phyloP scores from a whole-genome alignment of 2,113 vertebrate genomes.

The Callopanchax toddi region DNA sequence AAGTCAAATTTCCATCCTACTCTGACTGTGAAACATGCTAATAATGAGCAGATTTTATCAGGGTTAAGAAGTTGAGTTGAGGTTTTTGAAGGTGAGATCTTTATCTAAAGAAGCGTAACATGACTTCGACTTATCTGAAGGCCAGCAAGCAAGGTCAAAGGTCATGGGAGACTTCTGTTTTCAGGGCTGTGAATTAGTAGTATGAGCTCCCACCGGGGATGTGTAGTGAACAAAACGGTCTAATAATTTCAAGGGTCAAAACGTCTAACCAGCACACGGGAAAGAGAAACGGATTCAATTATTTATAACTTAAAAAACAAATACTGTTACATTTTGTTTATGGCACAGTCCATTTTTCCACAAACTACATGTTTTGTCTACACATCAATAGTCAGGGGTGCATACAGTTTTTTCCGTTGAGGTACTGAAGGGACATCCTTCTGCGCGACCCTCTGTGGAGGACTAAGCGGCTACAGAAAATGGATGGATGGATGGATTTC shows the following conservation, averaged over 20 bases:
- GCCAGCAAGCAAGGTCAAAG: slow-evolving; percentile 50
- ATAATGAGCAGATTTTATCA: slow-evolving; percentile 32
- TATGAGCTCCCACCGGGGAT: slow-evolving; percentile 31
- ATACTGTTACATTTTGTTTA: too few relatives aligned
- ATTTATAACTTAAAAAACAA: too few relatives aligned
- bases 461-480: too few relatives aligned
- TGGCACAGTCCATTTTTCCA: too few relatives aligned
- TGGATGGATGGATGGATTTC: too few relatives aligned
- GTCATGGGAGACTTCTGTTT: slow-evolving; percentile 52
- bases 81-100: slow-evolving; percentile 46
- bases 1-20: slow-evolving; percentile 24
- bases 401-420: too few relatives aligned
- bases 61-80: slow-evolving; percentile 30
- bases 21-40: slow-evolving; percentile 32
- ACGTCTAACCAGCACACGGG: background rate
- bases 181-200: slow-evolving; percentile 13
- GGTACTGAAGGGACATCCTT: too few relatives aligned
- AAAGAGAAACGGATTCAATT: too few relatives aligned
- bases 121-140: slow-evolving; percentile 46
- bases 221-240: slow-evolving; percentile 20
- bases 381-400: too few relatives aligned
- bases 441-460: too few relatives aligned
- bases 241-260: background rate
- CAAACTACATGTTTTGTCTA: too few relatives aligned
- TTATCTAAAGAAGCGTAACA: slow-evolving; percentile 58